phyloP scores from a whole-genome alignment of 2,888 invertebrate species.

The Willowsia nigromaculata region DNA sequence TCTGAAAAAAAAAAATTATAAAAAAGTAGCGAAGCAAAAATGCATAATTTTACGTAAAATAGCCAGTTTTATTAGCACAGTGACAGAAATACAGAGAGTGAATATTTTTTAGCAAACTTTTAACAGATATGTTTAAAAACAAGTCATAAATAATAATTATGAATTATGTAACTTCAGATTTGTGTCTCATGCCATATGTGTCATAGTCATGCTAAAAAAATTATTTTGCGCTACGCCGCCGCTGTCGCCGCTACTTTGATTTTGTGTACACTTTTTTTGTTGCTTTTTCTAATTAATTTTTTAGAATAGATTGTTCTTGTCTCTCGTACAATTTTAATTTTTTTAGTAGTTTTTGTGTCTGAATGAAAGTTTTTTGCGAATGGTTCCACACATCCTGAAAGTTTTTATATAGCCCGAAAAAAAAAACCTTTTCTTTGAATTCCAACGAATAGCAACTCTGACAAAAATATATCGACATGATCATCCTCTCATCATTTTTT shows the following conservation, averaged over 20 bases:
- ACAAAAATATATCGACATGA: neutral
- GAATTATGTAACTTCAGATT: neutral
- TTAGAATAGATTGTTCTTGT: neutral
- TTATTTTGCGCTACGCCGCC: neutral
- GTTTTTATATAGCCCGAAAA: neutral
- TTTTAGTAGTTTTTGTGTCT: neutral
- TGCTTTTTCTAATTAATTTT: conserved; percentile 32
- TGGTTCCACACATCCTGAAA: neutral
- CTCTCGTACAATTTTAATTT: neutral
- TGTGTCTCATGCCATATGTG: neutral
- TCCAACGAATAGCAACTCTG: neutral
- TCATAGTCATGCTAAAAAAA: neutral
- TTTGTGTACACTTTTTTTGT: conserved; percentile 24
- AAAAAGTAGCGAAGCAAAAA: neutral
- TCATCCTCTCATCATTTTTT: conserved; percentile 21
- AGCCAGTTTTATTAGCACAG: neutral
- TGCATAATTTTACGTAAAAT: neutral
- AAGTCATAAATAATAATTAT: neutral
- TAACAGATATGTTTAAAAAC: neutral
- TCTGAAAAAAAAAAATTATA: neutral
- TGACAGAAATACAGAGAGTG: too few species aligned
- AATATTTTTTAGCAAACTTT: too few species aligned
- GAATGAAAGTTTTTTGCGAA: neutral
- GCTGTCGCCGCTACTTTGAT: neutral
- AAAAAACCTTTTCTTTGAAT: neutral